Conservation (phyloP, 2,797 vertebrate species). For the Malacoraja senta region DNA sequence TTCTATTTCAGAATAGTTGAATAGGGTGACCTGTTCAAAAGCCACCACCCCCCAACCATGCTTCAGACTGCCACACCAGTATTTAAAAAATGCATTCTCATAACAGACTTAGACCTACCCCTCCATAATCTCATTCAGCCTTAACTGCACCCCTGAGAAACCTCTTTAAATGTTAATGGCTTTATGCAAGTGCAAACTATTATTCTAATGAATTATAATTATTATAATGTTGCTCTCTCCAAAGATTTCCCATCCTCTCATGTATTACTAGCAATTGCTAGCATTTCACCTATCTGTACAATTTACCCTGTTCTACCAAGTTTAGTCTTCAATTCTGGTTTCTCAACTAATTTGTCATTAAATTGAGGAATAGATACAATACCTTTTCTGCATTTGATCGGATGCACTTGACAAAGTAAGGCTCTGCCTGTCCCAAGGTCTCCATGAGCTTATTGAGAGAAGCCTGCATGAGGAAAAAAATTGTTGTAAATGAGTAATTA, state of each 20-base stretch:
- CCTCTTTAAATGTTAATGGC: neutral
- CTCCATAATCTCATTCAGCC: neutral
- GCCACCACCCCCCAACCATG: no score
- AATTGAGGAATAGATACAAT: neutral
- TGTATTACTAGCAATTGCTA: no score
- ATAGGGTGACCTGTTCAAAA: no score
- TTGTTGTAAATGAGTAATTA: neutral
- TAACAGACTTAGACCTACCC: neutral
- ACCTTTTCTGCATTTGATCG: constrained; percentile 98
- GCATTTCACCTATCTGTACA: neutral
- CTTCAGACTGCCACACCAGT: no score
- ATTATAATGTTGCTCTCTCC: no score
- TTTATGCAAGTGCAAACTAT: neutral
- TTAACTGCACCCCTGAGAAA: neutral
- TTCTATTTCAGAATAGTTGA: no score
- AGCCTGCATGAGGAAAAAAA: constrained; percentile 59
- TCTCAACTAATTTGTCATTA: neutral
- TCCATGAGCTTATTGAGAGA: constrained; percentile 97
- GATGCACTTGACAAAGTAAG: constrained; percentile 98
- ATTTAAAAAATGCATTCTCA: neutral
- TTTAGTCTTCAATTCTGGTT: neutral
- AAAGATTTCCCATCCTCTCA: no score
- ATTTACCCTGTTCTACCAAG: neutral
- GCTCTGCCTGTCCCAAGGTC: constrained; percentile 91
- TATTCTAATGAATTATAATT: no score